Evolutionary conservation across 2,113 vertebrate species (phyloP).

Genomic region (Odontesthes bonariensis): DNA sequence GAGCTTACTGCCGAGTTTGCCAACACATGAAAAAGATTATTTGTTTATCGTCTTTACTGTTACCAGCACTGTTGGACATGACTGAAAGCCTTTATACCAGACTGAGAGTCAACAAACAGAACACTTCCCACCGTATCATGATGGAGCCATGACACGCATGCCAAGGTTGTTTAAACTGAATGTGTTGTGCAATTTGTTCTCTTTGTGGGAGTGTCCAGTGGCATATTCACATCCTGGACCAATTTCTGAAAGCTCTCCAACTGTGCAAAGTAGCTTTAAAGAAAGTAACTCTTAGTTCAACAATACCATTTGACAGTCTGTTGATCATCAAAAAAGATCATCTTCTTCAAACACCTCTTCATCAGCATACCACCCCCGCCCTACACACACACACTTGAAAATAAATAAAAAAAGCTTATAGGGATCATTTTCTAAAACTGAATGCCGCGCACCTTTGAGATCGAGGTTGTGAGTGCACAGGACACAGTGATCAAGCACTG

Average conservation of each 20-base stretch:
- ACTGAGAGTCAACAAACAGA: neutral
- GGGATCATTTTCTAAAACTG: slow-evolving; percentile 19
- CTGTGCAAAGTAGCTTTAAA: neutral
- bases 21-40: neutral
- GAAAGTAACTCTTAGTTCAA: neutral
- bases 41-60: neutral
- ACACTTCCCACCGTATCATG: neutral
- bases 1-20: neutral
- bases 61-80: neutral
- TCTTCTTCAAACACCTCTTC: neutral
- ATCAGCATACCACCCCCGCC: neutral
- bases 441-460: slow-evolving; percentile 8
- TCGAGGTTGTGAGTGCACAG: slow-evolving; percentile 13
- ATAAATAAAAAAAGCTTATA: neutral
- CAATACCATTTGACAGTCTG: no score
- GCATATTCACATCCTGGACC: neutral
- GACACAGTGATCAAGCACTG: slow-evolving; percentile 22
- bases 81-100: neutral
- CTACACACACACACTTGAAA: neutral
- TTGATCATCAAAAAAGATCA: neutral
- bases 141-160: neutral
- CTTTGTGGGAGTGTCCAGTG: slow-evolving; percentile 28
- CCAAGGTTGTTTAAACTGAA: slow-evolving; percentile 44
- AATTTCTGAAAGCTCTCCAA: neutral
- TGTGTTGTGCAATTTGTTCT: slow-evolving; percentile 29